Base-by-base conservation (phyloP, 2,797 vertebrate genomes). In the Xenentodon cancila region DNA sequence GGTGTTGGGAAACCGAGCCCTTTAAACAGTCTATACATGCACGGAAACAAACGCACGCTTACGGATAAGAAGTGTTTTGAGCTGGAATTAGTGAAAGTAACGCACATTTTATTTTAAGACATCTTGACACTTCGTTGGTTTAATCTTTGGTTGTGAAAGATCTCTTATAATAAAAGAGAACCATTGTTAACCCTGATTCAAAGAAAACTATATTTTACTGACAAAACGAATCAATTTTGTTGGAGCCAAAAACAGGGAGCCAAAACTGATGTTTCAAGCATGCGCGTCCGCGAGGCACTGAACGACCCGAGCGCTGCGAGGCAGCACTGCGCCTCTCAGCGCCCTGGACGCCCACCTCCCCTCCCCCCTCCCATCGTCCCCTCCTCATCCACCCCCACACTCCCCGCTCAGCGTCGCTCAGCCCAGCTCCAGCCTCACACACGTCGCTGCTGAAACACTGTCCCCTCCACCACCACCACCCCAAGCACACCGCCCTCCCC, bases 221-320 rank as follows among this genome's bases (percentile, higher is more conserved):
- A 15, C 16, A 55, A 16, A 48, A 7, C 4, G 1, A 15, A 22
- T 9, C 19, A 18, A 19, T n/a, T 3, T 46, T 7, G 44, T 9
- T 8, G 7, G 17, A 17, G 2, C 16, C 19, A 12, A 15, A 12
- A 1, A 7, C 0, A 3, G 17, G n/a, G 25, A 18, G 0, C 19
- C 11, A 13, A 43, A 20, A 16, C 27, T 53, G 47, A 43, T 21
- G 49, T 93, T 93, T 93, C 30, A 18, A 43, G 17, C 53, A 47
- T 16, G 15, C 58, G 53, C 13, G 73, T 73, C 64, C 3, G 46
- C 67, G 67, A 42, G 73, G 96, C 94, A 92, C 90, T 94, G 94
- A 95, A 93, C 93, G 92, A 93, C 90, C 92, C 92, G 92, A 91
- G 95, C 96, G 93, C 94, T 95, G 96, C 94, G 96, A 94, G 95